Evolutionary conservation across 2,888 invertebrate genomes (phyloP).

Genomic region (Idaea aversata): DNA sequence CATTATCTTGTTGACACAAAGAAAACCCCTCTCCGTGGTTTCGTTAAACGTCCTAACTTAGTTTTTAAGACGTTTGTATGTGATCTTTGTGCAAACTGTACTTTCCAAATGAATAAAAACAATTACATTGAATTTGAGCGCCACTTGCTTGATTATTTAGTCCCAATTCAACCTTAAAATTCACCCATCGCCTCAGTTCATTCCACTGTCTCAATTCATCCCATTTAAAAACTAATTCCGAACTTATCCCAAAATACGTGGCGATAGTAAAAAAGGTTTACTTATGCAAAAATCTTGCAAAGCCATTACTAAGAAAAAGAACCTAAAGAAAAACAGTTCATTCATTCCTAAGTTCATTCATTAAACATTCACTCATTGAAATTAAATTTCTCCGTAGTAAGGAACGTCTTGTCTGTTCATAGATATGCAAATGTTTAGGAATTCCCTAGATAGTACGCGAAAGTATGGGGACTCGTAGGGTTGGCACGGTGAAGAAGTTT

Average conservation of each 20-base stretch:
- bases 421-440: not conserved
- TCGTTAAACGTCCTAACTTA: no score
- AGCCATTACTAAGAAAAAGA: not conserved
- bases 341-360: not conserved
- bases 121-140: no score
- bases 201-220: not conserved
- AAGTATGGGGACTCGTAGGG: not conserved
- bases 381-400: slow-evolving; percentile 4
- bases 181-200: no score
- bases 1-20: no score
- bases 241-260: not conserved
- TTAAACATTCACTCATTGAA: not conserved
- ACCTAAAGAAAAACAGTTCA: not conserved
- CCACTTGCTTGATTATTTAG: no score
- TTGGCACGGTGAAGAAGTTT: not conserved
- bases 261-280: no score
- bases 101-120: no score
- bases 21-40: no score
- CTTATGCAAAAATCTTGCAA: no score
- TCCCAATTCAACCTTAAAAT: no score
- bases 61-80: no score
- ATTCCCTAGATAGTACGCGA: not conserved
- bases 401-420: not conserved
- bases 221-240: not conserved
- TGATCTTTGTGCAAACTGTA: no score